Base-by-base conservation (phyloP, 1,140 invertebrate species). In the Prorops nasuta region DNA sequence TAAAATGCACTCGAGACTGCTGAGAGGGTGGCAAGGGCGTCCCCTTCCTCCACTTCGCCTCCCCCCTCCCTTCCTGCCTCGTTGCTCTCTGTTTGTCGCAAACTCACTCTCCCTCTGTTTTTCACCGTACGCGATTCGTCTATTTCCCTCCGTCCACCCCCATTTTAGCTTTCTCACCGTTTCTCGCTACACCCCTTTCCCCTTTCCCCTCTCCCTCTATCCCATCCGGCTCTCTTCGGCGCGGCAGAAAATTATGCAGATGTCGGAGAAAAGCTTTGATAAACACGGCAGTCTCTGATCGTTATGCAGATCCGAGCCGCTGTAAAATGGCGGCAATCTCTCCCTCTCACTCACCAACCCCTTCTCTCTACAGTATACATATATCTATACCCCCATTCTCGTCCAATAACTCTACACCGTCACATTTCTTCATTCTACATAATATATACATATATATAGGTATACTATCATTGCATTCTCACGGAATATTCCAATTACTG, bases 191-290 rank as follows among this genome's bases (percentile, higher is more conserved):
- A 44, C 49, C 39, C 34, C 18, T 32, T 15, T 28, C 20, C 8
- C 49, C 21, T 9, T 35, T n/a, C 43, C 40, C 43, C 34, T 18
- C 48, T 39, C 37, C 53, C 51, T 45, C 32, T 12, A 12, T 19
- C 9, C 19, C 21, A 12, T 16, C 21, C 15, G 17, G 15, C 2
- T 19, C 35, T 9, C 15, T 42, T 40, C 40, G 49, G 56, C 57
- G 69, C 58, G 67, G 58, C 62, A 67, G 71, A 74, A 76, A 76
- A 76, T 77, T 77, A 76, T 77, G 73, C 71, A 76, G 71, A 76
- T 76, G 71, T 62, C 68, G 73, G 71, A 77, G 73, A 76, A 76
- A 76, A 77, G 72, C 75, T 77, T 77, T 76, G 74, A 77, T 76
- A 77, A 77, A 77, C 74, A 76, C 72, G 71, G 71, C 68, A 69